Percentiles rank a stretch among this genome's conserved stretches.
Conservation (phyloP, 2,888 invertebrate species). For the Listrodromus nycthemerus region DNA sequence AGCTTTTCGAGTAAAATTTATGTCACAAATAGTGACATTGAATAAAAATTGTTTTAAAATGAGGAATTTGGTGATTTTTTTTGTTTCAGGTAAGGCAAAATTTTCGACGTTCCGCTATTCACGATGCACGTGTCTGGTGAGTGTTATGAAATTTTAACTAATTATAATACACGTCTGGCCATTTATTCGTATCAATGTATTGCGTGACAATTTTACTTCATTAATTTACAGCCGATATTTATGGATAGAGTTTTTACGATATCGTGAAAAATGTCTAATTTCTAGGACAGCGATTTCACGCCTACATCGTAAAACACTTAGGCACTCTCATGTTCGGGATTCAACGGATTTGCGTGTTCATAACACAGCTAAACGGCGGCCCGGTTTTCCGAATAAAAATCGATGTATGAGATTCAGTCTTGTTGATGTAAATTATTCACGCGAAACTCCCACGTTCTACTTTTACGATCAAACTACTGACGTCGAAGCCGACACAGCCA, state of each 20-base stretch:
- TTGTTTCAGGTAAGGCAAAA: conserved; percentile 58
- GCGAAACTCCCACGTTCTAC: conserved; percentile 51
- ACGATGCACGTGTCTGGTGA: conserved; percentile 30
- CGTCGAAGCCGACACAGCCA: conserved; percentile 16
- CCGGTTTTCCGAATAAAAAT: conserved; percentile 48
- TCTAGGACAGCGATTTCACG: conserved; percentile 5
- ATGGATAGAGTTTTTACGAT: not conserved
- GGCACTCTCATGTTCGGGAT: not conserved
- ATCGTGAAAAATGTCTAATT: not conserved
- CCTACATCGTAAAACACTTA: conserved; percentile 16
- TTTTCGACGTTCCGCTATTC: not conserved
- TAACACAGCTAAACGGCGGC: conserved; percentile 26
- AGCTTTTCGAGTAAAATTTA: not conserved
- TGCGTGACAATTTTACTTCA: not conserved
- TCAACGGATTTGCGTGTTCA: conserved; percentile 37
- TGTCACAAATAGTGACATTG: not conserved
- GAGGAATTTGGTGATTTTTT: conserved; percentile 4
- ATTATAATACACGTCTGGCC: conserved; percentile 51
- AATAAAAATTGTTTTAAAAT: not conserved
- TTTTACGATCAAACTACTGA: conserved; percentile 27
- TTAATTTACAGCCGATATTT: not conserved
- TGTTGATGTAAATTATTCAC: conserved; percentile 58
- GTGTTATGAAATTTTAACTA: conserved; percentile 18
- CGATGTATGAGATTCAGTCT: conserved; percentile 51
- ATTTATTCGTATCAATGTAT: conserved; percentile 42